These are phyloP conservation scores for Laupala kohalensis DNA, from an alignment of 1,140 invertebrate species.

Conservation along the genomic window DNA sequence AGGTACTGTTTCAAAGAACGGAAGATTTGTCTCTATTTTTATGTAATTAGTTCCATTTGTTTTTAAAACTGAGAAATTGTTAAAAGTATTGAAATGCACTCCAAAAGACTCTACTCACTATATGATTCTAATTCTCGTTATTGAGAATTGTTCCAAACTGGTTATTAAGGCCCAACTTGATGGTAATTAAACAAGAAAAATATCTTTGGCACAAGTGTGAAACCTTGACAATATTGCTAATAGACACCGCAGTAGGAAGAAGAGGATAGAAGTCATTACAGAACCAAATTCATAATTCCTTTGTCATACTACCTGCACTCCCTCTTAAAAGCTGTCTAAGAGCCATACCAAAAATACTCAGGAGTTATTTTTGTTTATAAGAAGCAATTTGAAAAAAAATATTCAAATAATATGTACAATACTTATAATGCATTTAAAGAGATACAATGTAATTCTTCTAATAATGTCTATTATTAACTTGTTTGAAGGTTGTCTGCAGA, in stretches of 20 bases:
- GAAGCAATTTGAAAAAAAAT: neutral
- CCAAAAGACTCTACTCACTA: neutral
- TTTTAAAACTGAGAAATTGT: neutral
- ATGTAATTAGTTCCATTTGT: neutral
- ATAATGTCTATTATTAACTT: neutral
- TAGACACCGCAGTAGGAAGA: slow-evolving; percentile 2
- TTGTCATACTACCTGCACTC: neutral
- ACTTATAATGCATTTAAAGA: neutral
- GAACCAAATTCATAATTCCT: neutral
- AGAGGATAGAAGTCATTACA: neutral
- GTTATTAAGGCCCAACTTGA: neutral
- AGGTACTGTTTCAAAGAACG: no score
- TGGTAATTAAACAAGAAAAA: neutral
- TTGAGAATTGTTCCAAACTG: neutral
- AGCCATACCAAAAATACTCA: slow-evolving; percentile 8
- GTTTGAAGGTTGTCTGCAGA: neutral
- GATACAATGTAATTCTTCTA: slow-evolving; percentile 1
- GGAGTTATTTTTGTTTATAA: slow-evolving; percentile 5
- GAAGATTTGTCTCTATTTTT: neutral
- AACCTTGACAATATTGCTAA: slow-evolving; percentile 10
- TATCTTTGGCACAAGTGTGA: slow-evolving; percentile 9
- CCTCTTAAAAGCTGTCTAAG: neutral
- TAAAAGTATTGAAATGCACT: neutral
- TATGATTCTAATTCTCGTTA: neutral
- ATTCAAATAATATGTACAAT: slow-evolving; percentile 1